Percentiles rank a stretch among this genome's conserved stretches.
Evolutionary conservation across 2,113 vertebrate species (phyloP).

Genomic region (Tretioscincus oriximinensis): DNA sequence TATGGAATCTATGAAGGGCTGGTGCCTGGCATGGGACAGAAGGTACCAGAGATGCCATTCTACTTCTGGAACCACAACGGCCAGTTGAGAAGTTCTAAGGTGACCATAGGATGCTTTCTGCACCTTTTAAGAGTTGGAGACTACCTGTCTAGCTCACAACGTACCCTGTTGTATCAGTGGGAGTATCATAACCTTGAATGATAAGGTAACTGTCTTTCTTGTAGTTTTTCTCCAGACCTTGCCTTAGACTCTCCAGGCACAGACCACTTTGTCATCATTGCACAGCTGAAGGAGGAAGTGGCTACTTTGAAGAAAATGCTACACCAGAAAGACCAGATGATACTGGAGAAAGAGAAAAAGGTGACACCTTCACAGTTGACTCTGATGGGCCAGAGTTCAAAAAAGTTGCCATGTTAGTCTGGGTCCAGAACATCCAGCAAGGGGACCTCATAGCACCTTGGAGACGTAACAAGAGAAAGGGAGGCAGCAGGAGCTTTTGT

Average conservation of each 20-base stretch:
- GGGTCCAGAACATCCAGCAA: no score
- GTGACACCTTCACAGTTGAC: slow-evolving; percentile 53
- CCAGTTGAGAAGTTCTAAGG: no score
- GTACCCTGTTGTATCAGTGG: background rate
- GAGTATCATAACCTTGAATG: background rate
- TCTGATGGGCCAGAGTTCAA: background rate
- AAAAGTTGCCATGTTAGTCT: no score
- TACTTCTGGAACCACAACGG: no score
- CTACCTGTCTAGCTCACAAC: background rate
- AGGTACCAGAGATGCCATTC: no score
- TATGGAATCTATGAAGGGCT: no score
- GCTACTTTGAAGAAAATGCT: slow-evolving; percentile 82
- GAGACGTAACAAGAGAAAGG: no score
- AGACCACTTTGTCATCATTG: slow-evolving; percentile 81
- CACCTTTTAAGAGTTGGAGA: background rate
- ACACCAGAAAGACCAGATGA: slow-evolving; percentile 83
- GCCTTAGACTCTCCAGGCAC: slow-evolving; percentile 80
- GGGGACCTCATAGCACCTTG: no score
- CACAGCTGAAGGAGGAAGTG: slow-evolving; percentile 82
- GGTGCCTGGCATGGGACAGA: no score
- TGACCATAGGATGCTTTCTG: background rate
- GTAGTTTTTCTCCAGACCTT: slow-evolving; percentile 77
- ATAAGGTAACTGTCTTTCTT: slow-evolving; percentile 33
- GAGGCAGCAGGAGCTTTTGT: no score
- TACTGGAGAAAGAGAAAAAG: slow-evolving; percentile 84